Percentiles rank a stretch among this genome's conserved stretches.
phyloP scores from a whole-genome alignment of 2,113 vertebrate genomes.

The Aptenodytes patagonicus region DNA sequence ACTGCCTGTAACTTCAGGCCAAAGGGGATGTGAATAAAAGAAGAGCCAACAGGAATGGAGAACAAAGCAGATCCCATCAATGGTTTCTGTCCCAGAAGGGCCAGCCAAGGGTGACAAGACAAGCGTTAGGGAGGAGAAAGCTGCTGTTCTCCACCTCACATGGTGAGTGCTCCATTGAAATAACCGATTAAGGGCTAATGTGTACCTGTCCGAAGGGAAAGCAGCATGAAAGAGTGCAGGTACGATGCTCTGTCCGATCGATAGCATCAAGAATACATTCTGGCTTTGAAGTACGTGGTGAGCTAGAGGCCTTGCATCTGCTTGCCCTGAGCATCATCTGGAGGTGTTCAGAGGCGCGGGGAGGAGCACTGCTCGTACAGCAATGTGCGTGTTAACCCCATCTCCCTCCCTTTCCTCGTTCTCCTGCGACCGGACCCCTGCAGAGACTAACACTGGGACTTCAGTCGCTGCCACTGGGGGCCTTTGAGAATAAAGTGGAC shows the following conservation, averaged over 20 bases:
- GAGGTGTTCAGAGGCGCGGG: background rate
- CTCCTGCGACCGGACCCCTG: background rate
- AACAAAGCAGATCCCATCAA: background rate
- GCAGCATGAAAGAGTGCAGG: background rate
- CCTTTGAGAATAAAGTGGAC: background rate
- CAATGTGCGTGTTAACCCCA: rapidly evolving
- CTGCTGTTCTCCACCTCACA: background rate
- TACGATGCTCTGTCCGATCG: background rate
- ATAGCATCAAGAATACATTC: background rate
- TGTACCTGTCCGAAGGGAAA: background rate
- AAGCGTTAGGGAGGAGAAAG: background rate
- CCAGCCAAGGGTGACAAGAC: background rate
- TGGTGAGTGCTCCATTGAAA: background rate
- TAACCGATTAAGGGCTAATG: background rate
- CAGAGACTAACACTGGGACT: background rate
- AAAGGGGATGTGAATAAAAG: background rate
- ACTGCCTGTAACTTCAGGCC: background rate
- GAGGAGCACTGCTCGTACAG: background rate
- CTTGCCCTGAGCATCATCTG: background rate
- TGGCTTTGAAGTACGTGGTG: background rate
- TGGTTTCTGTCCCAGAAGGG: background rate
- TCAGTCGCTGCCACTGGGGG: rapidly evolving
- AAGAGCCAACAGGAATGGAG: background rate
- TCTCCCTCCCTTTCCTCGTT: background rate
- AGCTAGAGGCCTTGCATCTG: background rate